Evolutionary conservation across 1,140 invertebrate genomes (phyloP).

Genomic region (Ips typographus): DNA sequence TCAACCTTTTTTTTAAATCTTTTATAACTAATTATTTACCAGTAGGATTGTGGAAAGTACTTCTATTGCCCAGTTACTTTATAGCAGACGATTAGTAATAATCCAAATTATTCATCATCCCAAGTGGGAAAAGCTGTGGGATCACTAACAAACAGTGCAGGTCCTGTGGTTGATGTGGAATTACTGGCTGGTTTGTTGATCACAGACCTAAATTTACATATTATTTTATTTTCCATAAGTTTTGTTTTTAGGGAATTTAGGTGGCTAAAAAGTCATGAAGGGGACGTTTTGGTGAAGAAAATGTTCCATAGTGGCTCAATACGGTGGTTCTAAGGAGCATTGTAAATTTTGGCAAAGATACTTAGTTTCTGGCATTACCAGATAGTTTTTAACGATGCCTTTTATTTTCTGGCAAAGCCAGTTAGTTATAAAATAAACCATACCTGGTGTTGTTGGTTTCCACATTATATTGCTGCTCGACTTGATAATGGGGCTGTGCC

Average conservation of each 20-base stretch:
- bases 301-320: too few relatives aligned
- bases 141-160: slow-evolving; percentile 47
- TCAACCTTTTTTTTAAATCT: too few relatives aligned
- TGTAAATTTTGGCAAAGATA: too few relatives aligned
- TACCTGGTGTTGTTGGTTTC: slow-evolving; percentile 53
- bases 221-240: background rate
- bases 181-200: slow-evolving; percentile 36
- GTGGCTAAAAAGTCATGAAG: background rate
- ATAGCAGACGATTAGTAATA: too few relatives aligned
- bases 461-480: slow-evolving; percentile 49
- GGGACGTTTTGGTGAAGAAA: too few relatives aligned
- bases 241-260: background rate
- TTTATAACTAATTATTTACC: background rate
- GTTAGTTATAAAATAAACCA: slow-evolving; percentile 6
- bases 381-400: too few relatives aligned
- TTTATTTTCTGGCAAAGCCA: too few relatives aligned
- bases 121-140: slow-evolving; percentile 51
- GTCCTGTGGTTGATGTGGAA: slow-evolving; percentile 13
- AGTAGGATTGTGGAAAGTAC: background rate
- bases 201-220: slow-evolving; percentile 41
- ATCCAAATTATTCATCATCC: slow-evolving; percentile 50
- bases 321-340: too few relatives aligned
- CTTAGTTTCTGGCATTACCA: too few relatives aligned
- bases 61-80: too few relatives aligned
- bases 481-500: slow-evolving; percentile 37